These are phyloP conservation scores for Morone saxatilis DNA, from an alignment of 2,113 vertebrate species.

Conservation along the genomic window DNA sequence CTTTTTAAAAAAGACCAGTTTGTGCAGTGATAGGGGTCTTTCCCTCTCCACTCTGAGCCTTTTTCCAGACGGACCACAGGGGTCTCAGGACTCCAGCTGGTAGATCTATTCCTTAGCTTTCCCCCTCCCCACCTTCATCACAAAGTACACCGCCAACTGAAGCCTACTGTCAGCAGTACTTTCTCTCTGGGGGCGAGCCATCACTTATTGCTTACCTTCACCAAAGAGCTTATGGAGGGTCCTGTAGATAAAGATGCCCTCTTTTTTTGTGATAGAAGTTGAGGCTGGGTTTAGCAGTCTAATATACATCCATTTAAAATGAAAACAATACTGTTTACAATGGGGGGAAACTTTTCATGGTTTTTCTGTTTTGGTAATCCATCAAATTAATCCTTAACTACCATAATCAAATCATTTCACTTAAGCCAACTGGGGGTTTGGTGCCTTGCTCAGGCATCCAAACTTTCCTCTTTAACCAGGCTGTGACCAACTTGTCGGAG, in stretches of 20 bases:
- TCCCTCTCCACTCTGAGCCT: slow-evolving; percentile 40
- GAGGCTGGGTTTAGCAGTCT: background rate
- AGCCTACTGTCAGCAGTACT: slow-evolving; percentile 50
- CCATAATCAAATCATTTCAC: background rate
- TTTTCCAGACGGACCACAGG: slow-evolving; percentile 72
- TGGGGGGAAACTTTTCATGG: background rate
- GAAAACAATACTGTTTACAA: background rate
- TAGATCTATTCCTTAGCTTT: slow-evolving; percentile 67
- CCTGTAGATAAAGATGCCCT: slow-evolving; percentile 21
- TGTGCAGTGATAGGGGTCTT: slow-evolving; percentile 38
- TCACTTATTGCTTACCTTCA: slow-evolving; percentile 23
- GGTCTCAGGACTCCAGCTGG: slow-evolving; percentile 64
- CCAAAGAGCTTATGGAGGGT: background rate
- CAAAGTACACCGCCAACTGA: slow-evolving; percentile 38
- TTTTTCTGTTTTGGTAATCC: background rate
- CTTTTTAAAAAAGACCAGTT: slow-evolving; percentile 6
- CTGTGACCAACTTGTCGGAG: background rate
- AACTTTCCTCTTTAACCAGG: background rate
- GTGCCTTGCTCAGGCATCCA: background rate
- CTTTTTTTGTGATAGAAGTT: background rate
- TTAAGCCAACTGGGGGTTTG: background rate
- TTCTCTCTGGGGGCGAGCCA: slow-evolving; percentile 21
- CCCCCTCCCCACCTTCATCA: slow-evolving; percentile 17
- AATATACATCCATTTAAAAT: background rate
- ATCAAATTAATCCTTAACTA: too few species aligned